phyloP scores from a whole-genome alignment of 2,113 vertebrate genomes.

The Labeo catla region DNA sequence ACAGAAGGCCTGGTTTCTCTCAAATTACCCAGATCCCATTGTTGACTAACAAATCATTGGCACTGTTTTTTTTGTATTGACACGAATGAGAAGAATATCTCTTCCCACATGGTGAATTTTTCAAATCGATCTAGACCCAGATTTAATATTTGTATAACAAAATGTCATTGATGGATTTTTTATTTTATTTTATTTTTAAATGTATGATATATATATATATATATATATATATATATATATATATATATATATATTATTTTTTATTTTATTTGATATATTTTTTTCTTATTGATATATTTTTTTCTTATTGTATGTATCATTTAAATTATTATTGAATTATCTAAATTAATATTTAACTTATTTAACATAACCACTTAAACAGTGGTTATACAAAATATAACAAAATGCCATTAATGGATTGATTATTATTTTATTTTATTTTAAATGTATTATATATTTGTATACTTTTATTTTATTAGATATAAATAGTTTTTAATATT shows the following conservation, averaged over 20 bases:
- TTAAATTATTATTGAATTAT: neutral
- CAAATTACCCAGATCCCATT: constrained; percentile 30
- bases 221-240: too few relatives aligned
- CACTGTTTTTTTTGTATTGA: constrained; percentile 29
- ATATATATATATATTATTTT: too few relatives aligned
- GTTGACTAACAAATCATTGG: constrained; percentile 47
- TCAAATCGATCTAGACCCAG: constrained; percentile 5
- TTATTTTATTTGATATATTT: neutral
- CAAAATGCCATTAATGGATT: too few relatives aligned
- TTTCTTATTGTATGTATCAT: neutral
- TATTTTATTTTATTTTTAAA: neutral
- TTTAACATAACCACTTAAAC: too few relatives aligned
- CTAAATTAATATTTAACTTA: too few relatives aligned
- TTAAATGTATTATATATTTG: too few relatives aligned
- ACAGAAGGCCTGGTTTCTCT: constrained; percentile 53
- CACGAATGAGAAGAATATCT: constrained; percentile 31
- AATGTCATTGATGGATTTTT: neutral
- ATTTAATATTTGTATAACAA: neutral
- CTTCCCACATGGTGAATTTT: constrained; percentile 34
- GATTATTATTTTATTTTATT: too few relatives aligned
- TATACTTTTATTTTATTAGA: too few relatives aligned
- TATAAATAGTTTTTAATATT: too few relatives aligned
- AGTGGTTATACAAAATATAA: too few relatives aligned
- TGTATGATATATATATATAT: too few relatives aligned
- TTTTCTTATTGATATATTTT: neutral